Evolutionary conservation across 2,888 invertebrate species (phyloP), one percentile per base, ranked within the genome.

Genomic region (Brassicogethes aeneus): DNA sequence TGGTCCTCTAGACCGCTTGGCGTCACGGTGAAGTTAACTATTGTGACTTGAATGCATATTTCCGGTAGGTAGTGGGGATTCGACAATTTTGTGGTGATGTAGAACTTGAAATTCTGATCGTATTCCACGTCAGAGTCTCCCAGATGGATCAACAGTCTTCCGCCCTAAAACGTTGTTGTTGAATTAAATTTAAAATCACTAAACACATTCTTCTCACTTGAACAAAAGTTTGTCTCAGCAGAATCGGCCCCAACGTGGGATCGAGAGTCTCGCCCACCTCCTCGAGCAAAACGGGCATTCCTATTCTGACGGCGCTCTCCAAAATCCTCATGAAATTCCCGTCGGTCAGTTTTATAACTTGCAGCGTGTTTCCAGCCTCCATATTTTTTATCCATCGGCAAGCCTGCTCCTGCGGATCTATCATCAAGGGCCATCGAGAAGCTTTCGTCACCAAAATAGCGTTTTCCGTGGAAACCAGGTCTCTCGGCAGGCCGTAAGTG

Each of bases 371-470:
- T 0, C 75, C 70, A 14, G 75, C 75, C 63, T 94, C 93, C 83
- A 91, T 85, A 61, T 86, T 87, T 44, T 85, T 81, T 40, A 94
- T 84, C 93, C 93, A 94, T 43, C 88, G 78, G 68, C 90, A 92
- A 0, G 93, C 93, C 78, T 94, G 93, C 61, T 92, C 92, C 64
- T 95, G 93, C 0, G 95, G 95, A 69, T 95, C 94, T 45, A 94
- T 91, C 78, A 93, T 89, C 13, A 95, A 73, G 0, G 94, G 91
- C 91, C 89, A 89, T 10, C 86, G 74, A 3, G 85, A 78, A 2
- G 82, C 86, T 57, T 76, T 79, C 12, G 83, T 91, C 34, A 92
- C 91, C 53, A 94, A 77, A 46, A 95, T 85, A 5, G 89, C 94
- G 66, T 94, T 95, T 66, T 94, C 93, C 2, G 90, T 87, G 7